Conservation (phyloP, 2,888 invertebrate species). For the Hypomecis punctinalis region DNA sequence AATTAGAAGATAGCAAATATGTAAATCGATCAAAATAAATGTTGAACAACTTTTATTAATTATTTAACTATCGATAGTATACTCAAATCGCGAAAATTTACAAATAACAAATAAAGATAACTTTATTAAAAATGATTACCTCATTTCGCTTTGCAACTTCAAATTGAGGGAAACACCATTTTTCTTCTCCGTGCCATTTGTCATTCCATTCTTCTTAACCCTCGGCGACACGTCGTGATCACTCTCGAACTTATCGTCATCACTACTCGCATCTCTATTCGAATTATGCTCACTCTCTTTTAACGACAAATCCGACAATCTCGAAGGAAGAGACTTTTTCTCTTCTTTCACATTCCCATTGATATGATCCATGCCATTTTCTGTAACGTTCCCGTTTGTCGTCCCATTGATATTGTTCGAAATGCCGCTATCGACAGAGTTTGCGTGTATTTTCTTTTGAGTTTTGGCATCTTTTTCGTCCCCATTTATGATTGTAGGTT, state of each 20-base stretch:
- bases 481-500: conserved; percentile 55
- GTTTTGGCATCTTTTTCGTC: conserved; percentile 52
- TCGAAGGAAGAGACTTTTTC: conserved; percentile 59
- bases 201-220: conserved; percentile 54
- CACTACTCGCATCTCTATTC: conserved; percentile 67
- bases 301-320: conserved; percentile 71
- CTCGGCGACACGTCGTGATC: conserved; percentile 69
- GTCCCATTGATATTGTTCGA: conserved; percentile 67
- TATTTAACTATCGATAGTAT: too few relatives aligned
- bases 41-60: too few relatives aligned
- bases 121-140: conserved; percentile 51
- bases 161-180: conserved; percentile 77
- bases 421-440: conserved; percentile 79
- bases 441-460: conserved; percentile 70
- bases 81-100: too few relatives aligned
- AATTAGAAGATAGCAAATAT: too few relatives aligned
- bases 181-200: conserved; percentile 62
- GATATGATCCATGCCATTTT: conserved; percentile 34
- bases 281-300: conserved; percentile 67
- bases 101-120: too few relatives aligned
- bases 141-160: conserved; percentile 78
- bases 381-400: conserved; percentile 49
- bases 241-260: conserved; percentile 73
- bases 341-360: conserved; percentile 57
- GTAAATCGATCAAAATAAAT: too few relatives aligned